Percentiles rank a stretch among this genome's conserved stretches.
phyloP scores from a whole-genome alignment of 2,113 vertebrate genomes.

The Pomatorhinus ruficollis region DNA sequence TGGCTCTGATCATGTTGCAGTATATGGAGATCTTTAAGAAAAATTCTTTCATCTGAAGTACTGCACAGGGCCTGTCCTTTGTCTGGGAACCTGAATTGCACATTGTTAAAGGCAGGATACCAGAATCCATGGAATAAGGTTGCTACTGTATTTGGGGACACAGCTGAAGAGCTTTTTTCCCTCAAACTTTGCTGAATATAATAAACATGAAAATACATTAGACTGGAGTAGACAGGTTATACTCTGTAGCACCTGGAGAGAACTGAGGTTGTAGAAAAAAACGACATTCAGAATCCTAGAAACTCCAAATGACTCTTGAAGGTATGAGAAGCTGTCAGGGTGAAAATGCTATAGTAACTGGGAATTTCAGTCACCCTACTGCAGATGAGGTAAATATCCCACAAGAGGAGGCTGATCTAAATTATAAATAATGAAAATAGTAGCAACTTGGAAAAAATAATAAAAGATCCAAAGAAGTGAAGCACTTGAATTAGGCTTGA shows the following conservation, averaged over 20 bases:
- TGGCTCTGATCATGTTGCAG: neutral
- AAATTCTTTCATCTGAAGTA: neutral
- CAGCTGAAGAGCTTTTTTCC: neutral
- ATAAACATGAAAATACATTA: neutral
- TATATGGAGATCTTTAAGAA: neutral
- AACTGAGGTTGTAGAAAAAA: neutral
- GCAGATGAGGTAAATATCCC: neutral
- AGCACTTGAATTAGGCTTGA: neutral
- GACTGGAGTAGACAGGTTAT: neutral
- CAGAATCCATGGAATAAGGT: neutral
- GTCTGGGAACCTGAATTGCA: neutral
- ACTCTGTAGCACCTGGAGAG: neutral
- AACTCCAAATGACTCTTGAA: neutral
- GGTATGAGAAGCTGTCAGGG: neutral
- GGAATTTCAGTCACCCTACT: neutral
- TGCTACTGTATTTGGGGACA: neutral
- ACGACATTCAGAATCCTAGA: neutral
- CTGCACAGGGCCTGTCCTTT: neutral
- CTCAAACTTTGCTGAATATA: neutral
- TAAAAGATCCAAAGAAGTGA: neutral
- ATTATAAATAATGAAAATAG: neutral
- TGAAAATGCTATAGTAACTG: neutral
- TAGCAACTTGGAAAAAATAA: neutral
- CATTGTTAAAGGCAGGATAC: neutral
- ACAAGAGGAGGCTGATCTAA: neutral